A percentile compares a stretch with the other conserved stretches of the same genome.
Evolutionary conservation across 2,113 vertebrate species (phyloP).

Genomic region (Crotophaga sulcirostris): DNA sequence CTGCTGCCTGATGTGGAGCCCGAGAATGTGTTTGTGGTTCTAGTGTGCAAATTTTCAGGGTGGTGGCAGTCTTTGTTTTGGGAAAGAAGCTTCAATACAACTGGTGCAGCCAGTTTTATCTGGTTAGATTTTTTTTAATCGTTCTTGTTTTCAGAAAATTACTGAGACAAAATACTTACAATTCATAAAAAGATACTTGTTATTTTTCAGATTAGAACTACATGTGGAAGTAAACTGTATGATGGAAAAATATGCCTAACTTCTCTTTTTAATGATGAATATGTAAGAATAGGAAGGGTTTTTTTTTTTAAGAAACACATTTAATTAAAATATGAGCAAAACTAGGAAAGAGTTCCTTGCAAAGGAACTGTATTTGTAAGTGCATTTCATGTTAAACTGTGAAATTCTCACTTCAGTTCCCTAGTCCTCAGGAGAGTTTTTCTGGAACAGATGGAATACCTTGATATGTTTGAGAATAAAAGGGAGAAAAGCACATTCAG

Average conservation of each 20-base stretch:
- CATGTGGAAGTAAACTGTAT: background rate
- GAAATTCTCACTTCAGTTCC: background rate
- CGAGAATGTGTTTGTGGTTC: conserved; percentile 23
- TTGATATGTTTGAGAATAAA: background rate
- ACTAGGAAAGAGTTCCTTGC: background rate
- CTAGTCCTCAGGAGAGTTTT: background rate
- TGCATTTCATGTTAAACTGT: background rate
- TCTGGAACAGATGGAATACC: background rate
- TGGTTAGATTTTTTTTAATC: background rate
- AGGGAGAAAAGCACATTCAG: background rate
- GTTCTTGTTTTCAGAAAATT: conserved; percentile 6
- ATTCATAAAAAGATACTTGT: background rate
- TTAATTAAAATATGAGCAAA: background rate
- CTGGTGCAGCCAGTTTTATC: conserved; percentile 28
- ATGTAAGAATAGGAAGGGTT: background rate
- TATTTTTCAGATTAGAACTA: background rate
- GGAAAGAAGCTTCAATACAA: conserved; percentile 14
- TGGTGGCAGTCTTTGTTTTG: conserved; percentile 46
- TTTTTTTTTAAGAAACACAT: background rate
- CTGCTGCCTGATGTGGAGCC: background rate
- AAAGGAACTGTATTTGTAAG: background rate
- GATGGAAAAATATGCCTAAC: background rate
- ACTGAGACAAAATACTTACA: background rate
- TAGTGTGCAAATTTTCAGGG: conserved; percentile 14
- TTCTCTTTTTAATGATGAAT: background rate